Evolutionary conservation across 2,797 vertebrate genomes (phyloP).

Genomic region (Eleutherodactylus coqui): DNA sequence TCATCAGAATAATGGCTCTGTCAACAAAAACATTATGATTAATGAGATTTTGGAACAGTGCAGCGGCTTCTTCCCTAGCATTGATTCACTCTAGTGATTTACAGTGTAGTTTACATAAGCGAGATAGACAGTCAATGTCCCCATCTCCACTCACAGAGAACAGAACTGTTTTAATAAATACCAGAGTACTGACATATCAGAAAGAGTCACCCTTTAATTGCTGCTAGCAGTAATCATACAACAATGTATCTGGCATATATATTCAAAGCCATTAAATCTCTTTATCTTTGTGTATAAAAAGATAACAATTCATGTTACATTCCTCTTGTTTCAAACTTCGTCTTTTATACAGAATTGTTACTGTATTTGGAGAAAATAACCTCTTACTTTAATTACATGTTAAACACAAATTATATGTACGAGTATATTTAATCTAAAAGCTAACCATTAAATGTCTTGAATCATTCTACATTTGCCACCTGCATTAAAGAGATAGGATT

Average conservation of each 20-base stretch:
- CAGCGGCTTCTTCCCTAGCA: conserved; percentile 33
- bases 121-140: conserved; percentile 21
- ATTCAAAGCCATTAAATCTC: neutral
- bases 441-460: neutral
- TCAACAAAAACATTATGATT: conserved; percentile 60
- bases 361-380: neutral
- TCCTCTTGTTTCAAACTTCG: neutral
- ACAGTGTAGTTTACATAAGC: conserved; percentile 56
- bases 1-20: conserved; percentile 57
- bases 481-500: no score
- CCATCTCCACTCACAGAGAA: conserved; percentile 6
- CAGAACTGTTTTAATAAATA: conserved; percentile 44
- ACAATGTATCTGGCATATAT: neutral
- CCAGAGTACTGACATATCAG: conserved; percentile 1
- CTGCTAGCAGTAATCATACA: neutral
- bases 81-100: conserved; percentile 57
- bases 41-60: conserved; percentile 57
- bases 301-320: neutral
- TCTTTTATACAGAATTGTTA: no score
- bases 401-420: no score
- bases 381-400: no score
- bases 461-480: no score
- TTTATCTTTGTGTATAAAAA: neutral
- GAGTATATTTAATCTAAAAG: no score
- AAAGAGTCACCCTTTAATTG: conserved; percentile 10